Evolutionary conservation across 2,888 invertebrate genomes (phyloP).

Genomic region (Dione juno): DNA sequence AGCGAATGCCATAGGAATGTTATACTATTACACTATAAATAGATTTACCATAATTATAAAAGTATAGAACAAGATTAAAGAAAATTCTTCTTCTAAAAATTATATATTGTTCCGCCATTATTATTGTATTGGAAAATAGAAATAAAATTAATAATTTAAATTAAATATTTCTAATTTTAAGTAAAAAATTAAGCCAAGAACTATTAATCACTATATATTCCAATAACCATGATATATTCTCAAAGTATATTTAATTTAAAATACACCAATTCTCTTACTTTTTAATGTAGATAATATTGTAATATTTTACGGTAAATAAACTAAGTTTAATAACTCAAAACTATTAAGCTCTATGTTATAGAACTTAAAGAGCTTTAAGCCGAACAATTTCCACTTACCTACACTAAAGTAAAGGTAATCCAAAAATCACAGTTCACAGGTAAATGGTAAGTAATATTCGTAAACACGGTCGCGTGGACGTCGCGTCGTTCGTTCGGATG

Average conservation of each 20-base stretch:
- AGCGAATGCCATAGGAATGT: conserved; percentile 23
- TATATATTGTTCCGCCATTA: background rate
- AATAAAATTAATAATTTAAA: background rate
- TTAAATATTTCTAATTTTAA: background rate
- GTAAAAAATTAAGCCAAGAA: background rate
- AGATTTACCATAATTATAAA: conserved; percentile 1
- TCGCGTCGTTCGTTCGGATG: conserved; percentile 82
- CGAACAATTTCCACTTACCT: conserved; percentile 52
- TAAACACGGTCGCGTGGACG: conserved; percentile 72
- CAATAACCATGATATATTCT: background rate
- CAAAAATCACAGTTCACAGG: conserved; percentile 56
- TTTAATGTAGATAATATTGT: background rate
- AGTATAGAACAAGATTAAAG: background rate
- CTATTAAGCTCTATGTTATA: background rate
- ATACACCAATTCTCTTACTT: background rate
- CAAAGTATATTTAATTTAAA: background rate
- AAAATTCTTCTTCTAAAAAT: background rate
- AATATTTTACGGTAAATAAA: background rate
- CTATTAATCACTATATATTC: background rate
- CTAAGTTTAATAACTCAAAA: background rate
- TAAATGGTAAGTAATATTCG: conserved; percentile 57
- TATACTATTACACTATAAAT: conserved; percentile 21
- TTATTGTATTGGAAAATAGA: background rate
- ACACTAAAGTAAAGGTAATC: conserved; percentile 46
- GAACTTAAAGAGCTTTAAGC: background rate